phyloP scores from a whole-genome alignment of 2,888 invertebrate genomes.

The Aquatica leii region DNA sequence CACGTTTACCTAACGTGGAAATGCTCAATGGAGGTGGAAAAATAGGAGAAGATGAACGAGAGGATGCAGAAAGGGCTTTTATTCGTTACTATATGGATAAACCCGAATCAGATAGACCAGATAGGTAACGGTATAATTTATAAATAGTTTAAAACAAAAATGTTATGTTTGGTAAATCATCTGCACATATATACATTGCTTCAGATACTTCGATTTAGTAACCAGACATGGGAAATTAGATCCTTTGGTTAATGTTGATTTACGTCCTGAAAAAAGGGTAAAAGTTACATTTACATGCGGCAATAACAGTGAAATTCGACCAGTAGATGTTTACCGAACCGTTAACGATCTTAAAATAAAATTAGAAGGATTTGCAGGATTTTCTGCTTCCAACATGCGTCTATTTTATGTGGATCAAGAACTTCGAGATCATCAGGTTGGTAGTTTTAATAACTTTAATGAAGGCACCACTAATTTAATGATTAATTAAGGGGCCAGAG shows the following conservation, averaged over 20 bases:
- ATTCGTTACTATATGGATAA: constrained; percentile 92
- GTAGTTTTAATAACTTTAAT: neutral
- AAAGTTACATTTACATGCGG: constrained; percentile 86
- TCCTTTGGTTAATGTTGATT: constrained; percentile 87
- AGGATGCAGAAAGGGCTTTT: constrained; percentile 92
- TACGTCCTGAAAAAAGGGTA: constrained; percentile 86
- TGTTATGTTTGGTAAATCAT: constrained; percentile 10
- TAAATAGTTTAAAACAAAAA: neutral
- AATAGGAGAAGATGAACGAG: constrained; percentile 84
- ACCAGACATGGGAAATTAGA: constrained; percentile 88
- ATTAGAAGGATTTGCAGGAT: constrained; percentile 80
- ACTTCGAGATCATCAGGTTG: constrained; percentile 65
- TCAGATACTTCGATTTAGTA: constrained; percentile 82
- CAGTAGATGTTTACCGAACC: constrained; percentile 81
- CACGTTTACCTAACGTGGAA: constrained; percentile 84
- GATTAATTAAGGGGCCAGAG: constrained; percentile 75
- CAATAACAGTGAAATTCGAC: constrained; percentile 75
- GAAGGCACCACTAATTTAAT: neutral
- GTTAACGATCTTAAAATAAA: constrained; percentile 84
- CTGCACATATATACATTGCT: constrained; percentile 21
- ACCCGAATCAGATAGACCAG: constrained; percentile 82
- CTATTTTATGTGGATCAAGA: constrained; percentile 90
- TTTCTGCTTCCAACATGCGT: constrained; percentile 85
- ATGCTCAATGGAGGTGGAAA: constrained; percentile 90
- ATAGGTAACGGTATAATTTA: constrained; percentile 65